These are phyloP conservation scores for Xenopus laevis DNA, from an alignment of 2,113 vertebrate genomes.

Conservation along the genomic window DNA sequence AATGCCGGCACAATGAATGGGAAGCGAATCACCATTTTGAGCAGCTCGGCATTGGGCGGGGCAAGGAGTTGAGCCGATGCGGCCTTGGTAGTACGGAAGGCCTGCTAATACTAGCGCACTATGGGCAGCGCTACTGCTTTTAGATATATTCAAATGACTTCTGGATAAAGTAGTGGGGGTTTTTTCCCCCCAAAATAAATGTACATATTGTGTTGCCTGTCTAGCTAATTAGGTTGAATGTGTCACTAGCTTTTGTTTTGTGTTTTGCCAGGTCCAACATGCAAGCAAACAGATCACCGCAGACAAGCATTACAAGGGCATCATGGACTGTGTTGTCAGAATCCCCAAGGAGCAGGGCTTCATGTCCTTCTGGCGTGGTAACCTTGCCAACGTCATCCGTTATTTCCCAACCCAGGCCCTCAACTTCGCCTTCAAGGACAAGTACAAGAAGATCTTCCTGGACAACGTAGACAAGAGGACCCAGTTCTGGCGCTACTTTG, in stretches of 20 bases:
- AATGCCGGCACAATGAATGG: conserved; percentile 38
- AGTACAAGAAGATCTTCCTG: conserved; percentile 88
- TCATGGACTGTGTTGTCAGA: conserved; percentile 79
- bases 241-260: not conserved
- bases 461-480: conserved; percentile 79
- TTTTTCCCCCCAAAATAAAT: no score
- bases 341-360: conserved; percentile 86
- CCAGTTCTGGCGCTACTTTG: conserved; percentile 90
- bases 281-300: conserved; percentile 84
- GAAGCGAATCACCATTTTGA: not conserved
- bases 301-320: conserved; percentile 85
- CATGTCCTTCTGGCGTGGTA: conserved; percentile 85
- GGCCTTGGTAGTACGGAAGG: no score
- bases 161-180: no score
- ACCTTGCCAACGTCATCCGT: conserved; percentile 85
- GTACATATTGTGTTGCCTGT: no score
- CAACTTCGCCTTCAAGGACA: conserved; percentile 92
- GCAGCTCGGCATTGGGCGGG: not conserved
- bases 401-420: conserved; percentile 92
- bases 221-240: no score
- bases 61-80: not conserved
- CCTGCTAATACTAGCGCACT: no score
- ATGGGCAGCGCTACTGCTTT: no score
- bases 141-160: no score
- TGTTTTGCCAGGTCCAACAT: conserved; percentile 75